Conservation (phyloP, 1,140 invertebrate genomes). For the Gonioctena quinquepunctata region DNA sequence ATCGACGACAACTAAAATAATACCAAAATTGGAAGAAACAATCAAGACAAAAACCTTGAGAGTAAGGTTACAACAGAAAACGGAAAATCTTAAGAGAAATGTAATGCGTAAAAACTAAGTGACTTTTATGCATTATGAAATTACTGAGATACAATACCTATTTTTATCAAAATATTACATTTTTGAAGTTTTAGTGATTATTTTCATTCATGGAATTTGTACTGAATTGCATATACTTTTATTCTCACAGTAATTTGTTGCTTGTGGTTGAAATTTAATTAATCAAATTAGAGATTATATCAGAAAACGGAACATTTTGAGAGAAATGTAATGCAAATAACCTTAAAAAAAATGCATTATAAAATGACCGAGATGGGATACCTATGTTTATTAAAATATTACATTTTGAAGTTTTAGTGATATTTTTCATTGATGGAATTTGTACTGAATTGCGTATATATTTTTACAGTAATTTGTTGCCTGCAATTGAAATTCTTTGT, state of each 20-base stretch:
- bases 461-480: slow-evolving; percentile 2
- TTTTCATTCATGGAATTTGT: not conserved
- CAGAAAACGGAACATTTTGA: no score
- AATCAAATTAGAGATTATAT: no score
- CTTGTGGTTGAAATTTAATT: not conserved
- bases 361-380: no score
- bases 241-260: slow-evolving; percentile 3
- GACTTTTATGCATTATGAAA: not conserved
- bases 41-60: slow-evolving; percentile 8
- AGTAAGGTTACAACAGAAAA: slow-evolving; percentile 28
- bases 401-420: not conserved
- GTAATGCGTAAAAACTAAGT: slow-evolving; percentile 14
- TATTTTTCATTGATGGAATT: not conserved
- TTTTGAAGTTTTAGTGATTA: not conserved
- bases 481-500: not conserved
- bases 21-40: not conserved
- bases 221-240: not conserved
- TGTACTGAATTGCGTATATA: not conserved
- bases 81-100: slow-evolving; percentile 22
- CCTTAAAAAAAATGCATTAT: not conserved
- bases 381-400: not conserved
- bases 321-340: not conserved
- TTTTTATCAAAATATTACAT: not conserved
- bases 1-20: not conserved
- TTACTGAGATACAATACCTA: no score